Conservation (phyloP, 2,113 vertebrate species). For the Oryzias melastigma region DNA sequence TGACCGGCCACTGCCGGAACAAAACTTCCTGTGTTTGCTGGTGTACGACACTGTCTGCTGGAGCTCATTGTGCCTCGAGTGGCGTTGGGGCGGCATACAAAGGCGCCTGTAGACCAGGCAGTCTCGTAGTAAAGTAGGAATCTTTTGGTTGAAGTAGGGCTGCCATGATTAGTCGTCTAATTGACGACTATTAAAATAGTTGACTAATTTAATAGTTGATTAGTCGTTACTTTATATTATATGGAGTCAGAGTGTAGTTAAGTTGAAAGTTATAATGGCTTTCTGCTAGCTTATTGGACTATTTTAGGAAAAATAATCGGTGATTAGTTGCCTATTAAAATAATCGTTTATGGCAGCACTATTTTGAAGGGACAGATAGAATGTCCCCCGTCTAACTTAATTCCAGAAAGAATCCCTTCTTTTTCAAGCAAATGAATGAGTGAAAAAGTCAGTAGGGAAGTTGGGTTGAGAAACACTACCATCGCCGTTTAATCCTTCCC, state of each 20-base stretch:
- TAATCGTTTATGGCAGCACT: not conserved
- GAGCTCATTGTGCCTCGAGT: constrained; percentile 34
- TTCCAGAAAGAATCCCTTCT: not conserved
- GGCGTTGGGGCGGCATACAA: constrained; percentile 43
- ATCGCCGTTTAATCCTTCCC: constrained; percentile 9
- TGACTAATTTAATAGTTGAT: too few relatives aligned
- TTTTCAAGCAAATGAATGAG: not conserved
- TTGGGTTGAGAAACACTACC: not conserved
- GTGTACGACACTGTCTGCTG: constrained; percentile 13
- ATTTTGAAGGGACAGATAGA: not conserved
- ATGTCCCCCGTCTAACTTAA: not conserved
- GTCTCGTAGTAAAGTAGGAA: not conserved
- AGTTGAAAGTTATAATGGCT: too few relatives aligned
- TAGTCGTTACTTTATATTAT: too few relatives aligned
- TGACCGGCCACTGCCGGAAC: constrained; percentile 47
- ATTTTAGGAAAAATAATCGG: too few relatives aligned
- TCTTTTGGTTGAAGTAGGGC: not conserved
- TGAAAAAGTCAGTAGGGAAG: too few relatives aligned
- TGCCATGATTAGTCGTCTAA: too few relatives aligned
- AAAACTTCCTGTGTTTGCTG: constrained; percentile 52
- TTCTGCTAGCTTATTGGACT: too few relatives aligned
- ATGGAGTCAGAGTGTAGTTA: too few relatives aligned
- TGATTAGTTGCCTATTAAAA: too few relatives aligned
- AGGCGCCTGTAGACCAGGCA: constrained; percentile 29
- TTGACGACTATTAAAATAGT: too few relatives aligned